Evolutionary conservation across 2,888 invertebrate genomes (phyloP).

Genomic region (Lasioglossum malachurum): DNA sequence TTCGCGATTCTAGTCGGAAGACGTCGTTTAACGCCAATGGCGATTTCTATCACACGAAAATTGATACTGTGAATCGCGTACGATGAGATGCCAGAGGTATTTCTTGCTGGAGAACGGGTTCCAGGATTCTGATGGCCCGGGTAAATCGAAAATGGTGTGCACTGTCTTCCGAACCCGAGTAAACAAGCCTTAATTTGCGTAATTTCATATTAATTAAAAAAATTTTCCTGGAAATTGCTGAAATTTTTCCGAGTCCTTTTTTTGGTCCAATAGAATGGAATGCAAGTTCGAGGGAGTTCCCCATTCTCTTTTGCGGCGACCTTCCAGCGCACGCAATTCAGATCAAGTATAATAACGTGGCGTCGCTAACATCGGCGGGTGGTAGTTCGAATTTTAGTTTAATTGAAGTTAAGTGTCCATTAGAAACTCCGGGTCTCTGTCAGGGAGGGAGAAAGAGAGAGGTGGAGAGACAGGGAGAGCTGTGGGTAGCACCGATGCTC

Average conservation of each 20-base stretch:
- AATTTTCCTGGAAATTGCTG: background rate
- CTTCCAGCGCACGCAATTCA: conserved; percentile 49
- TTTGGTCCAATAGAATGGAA: conserved; percentile 14
- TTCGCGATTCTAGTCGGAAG: background rate
- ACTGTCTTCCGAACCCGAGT: background rate
- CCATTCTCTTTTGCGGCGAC: conserved; percentile 37
- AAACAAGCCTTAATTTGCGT: no score
- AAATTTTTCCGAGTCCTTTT: background rate
- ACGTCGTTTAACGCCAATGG: background rate
- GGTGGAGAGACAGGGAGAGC: background rate
- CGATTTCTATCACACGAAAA: background rate
- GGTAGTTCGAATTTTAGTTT: conserved; percentile 67
- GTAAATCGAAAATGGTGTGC: background rate
- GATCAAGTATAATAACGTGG: conserved; percentile 59
- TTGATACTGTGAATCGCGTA: background rate
- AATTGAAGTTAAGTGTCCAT: conserved; percentile 69
- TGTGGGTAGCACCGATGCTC: conserved; percentile 37
- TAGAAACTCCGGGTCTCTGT: conserved; percentile 62
- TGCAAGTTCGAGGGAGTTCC: conserved; percentile 32
- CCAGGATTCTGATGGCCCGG: background rate
- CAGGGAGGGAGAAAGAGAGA: conserved; percentile 16
- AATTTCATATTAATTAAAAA: no score
- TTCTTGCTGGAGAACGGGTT: background rate
- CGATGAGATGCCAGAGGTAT: background rate
- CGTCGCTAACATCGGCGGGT: conserved; percentile 43